Evolutionary conservation across 2,797 vertebrate genomes (phyloP).

Genomic region (Phaenicophaeus curvirostris): DNA sequence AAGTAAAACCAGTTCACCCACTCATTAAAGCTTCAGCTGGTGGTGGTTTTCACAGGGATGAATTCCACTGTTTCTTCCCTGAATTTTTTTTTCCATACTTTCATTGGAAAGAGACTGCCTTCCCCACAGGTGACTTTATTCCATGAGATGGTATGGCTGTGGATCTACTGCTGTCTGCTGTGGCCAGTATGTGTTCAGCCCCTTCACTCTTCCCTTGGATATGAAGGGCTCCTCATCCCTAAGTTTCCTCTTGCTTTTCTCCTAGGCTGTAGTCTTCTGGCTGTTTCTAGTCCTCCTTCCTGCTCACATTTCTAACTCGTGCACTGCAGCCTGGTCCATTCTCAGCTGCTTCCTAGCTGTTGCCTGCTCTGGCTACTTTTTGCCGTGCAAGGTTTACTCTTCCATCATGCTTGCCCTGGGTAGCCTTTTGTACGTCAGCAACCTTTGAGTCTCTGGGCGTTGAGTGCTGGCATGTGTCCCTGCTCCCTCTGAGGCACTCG

Average conservation of each 20-base stretch:
- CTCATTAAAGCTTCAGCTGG: not conserved
- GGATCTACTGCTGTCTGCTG: fast-evolving
- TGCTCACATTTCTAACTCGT: not conserved
- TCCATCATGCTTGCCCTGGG: not conserved
- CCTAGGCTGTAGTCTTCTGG: not conserved
- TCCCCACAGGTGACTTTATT: not conserved
- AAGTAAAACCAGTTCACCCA: not conserved
- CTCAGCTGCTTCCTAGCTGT: not conserved
- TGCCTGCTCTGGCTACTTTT: not conserved
- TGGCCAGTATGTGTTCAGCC: not conserved
- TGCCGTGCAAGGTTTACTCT: fast-evolving
- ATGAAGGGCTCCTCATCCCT: not conserved
- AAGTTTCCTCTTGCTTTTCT: not conserved
- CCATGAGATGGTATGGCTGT: not conserved
- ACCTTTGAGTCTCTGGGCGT: not conserved
- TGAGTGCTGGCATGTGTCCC: not conserved
- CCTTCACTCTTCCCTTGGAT: not conserved
- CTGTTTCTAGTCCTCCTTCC: not conserved
- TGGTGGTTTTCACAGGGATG: not conserved
- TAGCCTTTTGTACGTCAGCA: not conserved
- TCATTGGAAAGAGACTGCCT: not conserved
- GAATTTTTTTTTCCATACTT: not conserved
- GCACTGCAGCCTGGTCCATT: not conserved
- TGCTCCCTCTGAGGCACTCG: not conserved
- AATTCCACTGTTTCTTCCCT: not conserved